phyloP scores from a whole-genome alignment of 2,797 vertebrate genomes.

The Pristis pectinata region DNA sequence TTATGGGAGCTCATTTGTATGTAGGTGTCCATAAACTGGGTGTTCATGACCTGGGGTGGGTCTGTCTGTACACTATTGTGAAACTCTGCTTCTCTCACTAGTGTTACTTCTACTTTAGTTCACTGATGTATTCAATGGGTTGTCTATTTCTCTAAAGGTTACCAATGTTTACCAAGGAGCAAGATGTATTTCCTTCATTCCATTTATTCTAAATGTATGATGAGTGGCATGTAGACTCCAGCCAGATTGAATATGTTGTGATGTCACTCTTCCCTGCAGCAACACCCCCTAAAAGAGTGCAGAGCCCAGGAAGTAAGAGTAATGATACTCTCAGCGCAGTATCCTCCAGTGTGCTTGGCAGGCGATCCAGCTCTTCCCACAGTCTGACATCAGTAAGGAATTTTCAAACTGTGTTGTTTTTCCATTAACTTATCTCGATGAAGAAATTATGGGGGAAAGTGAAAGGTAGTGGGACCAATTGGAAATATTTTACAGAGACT shows the following conservation, averaged over 20 bases:
- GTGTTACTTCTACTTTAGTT: too few species aligned
- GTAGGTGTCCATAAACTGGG: too few species aligned
- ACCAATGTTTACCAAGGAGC: too few species aligned
- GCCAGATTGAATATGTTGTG: not conserved
- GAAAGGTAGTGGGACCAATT: not conserved
- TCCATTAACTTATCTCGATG: not conserved
- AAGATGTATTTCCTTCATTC: not conserved
- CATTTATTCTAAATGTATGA: not conserved
- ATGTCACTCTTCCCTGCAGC: constrained; percentile 51
- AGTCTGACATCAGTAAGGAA: constrained; percentile 78
- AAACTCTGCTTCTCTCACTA: too few species aligned
- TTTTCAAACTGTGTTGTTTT: not conserved
- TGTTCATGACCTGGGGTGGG: too few species aligned
- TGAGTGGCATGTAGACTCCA: not conserved
- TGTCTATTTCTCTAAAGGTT: too few species aligned
- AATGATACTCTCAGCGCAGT: constrained; percentile 92
- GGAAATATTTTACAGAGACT: not conserved
- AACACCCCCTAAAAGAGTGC: constrained; percentile 69
- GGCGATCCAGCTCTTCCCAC: constrained; percentile 90
- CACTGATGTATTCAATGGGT: too few species aligned
- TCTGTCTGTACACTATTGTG: too few species aligned
- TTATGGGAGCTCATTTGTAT: too few species aligned
- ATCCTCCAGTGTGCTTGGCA: constrained; percentile 88
- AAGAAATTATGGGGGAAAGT: not conserved
- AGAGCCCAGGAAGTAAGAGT: constrained; percentile 87